A percentile compares a stretch with the other conserved stretches of the same genome.
These are phyloP conservation scores for Oryzias celebensis DNA, from an alignment of 2,113 vertebrate genomes.

Conservation along the genomic window DNA sequence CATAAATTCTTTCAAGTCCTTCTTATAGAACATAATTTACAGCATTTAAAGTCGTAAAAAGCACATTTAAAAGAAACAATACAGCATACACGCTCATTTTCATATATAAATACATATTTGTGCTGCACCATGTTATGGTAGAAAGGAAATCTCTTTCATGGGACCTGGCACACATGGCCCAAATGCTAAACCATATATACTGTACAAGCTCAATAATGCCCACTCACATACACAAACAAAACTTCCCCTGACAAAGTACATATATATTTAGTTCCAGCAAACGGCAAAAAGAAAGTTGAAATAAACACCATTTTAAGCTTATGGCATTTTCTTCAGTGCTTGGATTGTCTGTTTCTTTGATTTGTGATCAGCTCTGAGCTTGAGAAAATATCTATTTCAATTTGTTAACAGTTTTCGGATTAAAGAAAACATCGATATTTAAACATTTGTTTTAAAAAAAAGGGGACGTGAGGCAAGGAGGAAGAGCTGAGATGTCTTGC, in stretches of 20 bases:
- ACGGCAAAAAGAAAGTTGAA: background rate
- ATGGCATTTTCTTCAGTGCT: too few relatives aligned
- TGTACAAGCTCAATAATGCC: background rate
- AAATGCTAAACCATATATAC: slow-evolving; percentile 19
- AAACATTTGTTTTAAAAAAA: too few relatives aligned
- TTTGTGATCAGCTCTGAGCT: too few relatives aligned
- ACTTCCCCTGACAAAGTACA: background rate
- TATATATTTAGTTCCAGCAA: slow-evolving; percentile 8
- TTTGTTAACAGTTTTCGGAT: too few relatives aligned
- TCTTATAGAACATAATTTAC: slow-evolving; percentile 20
- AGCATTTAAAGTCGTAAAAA: slow-evolving; percentile 17
- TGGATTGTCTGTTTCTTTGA: too few relatives aligned
- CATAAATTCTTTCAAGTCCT: slow-evolving; percentile 14
- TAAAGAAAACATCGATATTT: too few relatives aligned
- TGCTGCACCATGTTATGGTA: slow-evolving; percentile 21
- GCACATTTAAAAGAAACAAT: slow-evolving; percentile 16
- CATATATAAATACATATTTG: slow-evolving; percentile 17
- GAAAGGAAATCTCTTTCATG: slow-evolving; percentile 23
- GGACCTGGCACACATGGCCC: slow-evolving; percentile 27
- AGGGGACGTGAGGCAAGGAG: too few relatives aligned
- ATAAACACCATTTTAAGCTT: too few relatives aligned
- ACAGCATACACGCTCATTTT: slow-evolving; percentile 1
- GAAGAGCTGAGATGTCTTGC: too few relatives aligned
- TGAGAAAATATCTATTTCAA: too few relatives aligned
- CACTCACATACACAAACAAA: background rate